A percentile compares a stretch with the other conserved stretches of the same genome.
Evolutionary conservation across 2,888 invertebrate species (phyloP).

Genomic region (Syritta pipiens): DNA sequence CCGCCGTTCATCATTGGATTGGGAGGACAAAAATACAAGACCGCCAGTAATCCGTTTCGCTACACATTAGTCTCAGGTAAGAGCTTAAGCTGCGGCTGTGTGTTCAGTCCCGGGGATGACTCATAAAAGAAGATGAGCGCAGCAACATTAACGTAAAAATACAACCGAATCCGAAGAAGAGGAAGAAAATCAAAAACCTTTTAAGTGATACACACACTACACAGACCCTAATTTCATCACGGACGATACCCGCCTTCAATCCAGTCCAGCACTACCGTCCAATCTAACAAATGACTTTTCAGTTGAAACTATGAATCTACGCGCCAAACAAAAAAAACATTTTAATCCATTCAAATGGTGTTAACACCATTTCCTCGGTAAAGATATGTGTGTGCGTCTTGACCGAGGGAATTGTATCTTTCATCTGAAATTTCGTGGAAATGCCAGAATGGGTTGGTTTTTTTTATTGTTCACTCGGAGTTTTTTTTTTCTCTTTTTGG

Average conservation of each 20-base stretch:
- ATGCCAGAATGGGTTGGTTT: too few species aligned
- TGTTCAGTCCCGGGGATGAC: constrained; percentile 22
- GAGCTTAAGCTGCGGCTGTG: not conserved
- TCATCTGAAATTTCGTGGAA: too few species aligned
- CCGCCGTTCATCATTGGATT: not conserved
- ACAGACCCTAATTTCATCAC: constrained; percentile 23
- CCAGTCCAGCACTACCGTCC: constrained; percentile 41
- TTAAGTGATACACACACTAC: constrained; percentile 33
- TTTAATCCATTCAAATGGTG: constrained; percentile 62
- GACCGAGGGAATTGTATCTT: too few species aligned
- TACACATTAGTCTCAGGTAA: constrained; percentile 53
- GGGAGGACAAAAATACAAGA: not conserved
- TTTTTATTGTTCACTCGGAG: not conserved
- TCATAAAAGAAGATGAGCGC: constrained; percentile 29
- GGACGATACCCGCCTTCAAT: too few species aligned
- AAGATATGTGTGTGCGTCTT: not conserved
- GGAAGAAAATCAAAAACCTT: constrained; percentile 18
- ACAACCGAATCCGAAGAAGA: not conserved
- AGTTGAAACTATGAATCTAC: constrained; percentile 61
- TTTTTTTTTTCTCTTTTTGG: constrained; percentile 1
- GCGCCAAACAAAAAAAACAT: too few species aligned
- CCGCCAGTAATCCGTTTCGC: constrained; percentile 31
- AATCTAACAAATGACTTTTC: constrained; percentile 43
- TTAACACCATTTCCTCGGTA: constrained; percentile 56
- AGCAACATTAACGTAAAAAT: not conserved